Base-by-base conservation (phyloP, 2,797 vertebrate species). In the Sebastes alutus region DNA sequence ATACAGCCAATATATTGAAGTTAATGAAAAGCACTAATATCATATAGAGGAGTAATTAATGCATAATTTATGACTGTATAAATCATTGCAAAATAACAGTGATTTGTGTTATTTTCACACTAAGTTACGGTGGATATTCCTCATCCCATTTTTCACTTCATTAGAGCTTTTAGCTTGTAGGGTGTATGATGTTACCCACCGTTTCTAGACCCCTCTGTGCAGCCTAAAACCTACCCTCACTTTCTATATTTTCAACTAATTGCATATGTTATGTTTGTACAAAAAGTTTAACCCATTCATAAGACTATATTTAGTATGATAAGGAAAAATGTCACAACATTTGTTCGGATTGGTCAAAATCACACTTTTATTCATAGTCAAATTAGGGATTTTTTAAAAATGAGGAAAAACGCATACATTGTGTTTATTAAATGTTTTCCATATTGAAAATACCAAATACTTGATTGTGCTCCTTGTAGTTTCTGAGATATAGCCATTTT, bases 81-180 rank as follows among this genome's bases (percentile, higher is more conserved):
- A 74, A 81, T 74, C 35, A 60, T 33, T 55, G 2, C 46, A 32
- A 75, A 77, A 73, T 85, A 63, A 75, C 27, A 63, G 29, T 80
- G 23, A 78, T 80, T 86, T 80, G 38, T 77, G 61, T 82, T 12
- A 78, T 73, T 70, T 72, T 63, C 7, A 77, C 61, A 61, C 18
- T 16, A 49, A 83, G 52, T 56, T 29, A 65, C 12, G 14, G 49
- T 55, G 25, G 58, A 65, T 82, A 63, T 75, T 67, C 5, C n/a
- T 82, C 52, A 71, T 63, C 30, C 54, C 25, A 60, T 25, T 62
- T 12, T 22, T 74, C 42, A 49, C 55, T 80, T 77, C 55, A 77
- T 75, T 74, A 67, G 23, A 77, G 42, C n/a, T 33, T 72, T 78
- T 27, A 59, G 27, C 54, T 55, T 56, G 30, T 12, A 27, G 32